Base-by-base conservation (phyloP, 2,797 vertebrate genomes). In the Gymnothorax reevesii region DNA sequence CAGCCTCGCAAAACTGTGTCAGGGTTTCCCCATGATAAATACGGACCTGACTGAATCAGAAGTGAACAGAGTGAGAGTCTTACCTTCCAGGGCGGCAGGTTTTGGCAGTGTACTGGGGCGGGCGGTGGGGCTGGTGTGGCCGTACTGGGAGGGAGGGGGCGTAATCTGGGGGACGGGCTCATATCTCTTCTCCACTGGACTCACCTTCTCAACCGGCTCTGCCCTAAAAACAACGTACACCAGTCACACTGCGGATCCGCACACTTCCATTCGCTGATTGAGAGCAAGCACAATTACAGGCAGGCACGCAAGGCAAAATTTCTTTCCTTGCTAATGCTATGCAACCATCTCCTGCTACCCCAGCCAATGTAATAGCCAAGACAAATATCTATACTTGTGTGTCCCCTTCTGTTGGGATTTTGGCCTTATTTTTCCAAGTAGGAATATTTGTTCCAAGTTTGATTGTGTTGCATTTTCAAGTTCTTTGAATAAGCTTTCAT, bases 71-170 rank as follows among this genome's bases (percentile, higher is more conserved):
- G 33, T 9, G 15, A 55, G 71, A 3, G 6, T 7, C 94, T 90
- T 94, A 97, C 97, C 95, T 94, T 97, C 95, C 27, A 94, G 33
- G 83, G 95, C 92, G 2, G 94, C 85, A 60, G 96, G 96, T 93
- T 98, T 99, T 88, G 98, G 95, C 89, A 97, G 97, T 59, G 91
- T 92, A 80, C 97, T 95, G 77, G 97, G 97, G 83, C 96, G 94
- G 52, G 96, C 92, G 0, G 96, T 94, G 85, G 96, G 97, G 7
- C 89, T 49, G 1, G 95, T 91, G 4, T 95, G 96, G 1, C 92
- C 91, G 22, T 96, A 96, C 90, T 95, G 96, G 0, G 94, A 92
- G 0, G 94, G 91, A 5, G 95, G 93, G 10, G 94, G 94, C 4
- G 95, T 97, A 90, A 97, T 92, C 87, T 95, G 97, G 86, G 97